Conservation (phyloP, 2,797 vertebrate species). For the Melanotaenia boesemani region DNA sequence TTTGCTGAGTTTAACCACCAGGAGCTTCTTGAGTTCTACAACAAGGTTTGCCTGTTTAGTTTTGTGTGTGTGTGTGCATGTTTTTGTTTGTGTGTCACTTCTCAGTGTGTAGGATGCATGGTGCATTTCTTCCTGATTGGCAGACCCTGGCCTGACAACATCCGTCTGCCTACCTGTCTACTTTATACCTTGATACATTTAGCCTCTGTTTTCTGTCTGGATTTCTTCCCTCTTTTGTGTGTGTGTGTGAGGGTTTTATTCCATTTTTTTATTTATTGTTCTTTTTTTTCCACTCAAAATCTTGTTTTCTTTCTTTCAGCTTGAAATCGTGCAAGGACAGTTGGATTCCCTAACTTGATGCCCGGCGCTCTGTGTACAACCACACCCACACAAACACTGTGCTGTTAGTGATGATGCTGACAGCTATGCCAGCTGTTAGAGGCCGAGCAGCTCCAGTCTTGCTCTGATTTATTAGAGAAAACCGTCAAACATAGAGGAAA, state of each 20-base stretch:
- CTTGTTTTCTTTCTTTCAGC: conserved; percentile 68
- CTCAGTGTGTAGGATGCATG: neutral
- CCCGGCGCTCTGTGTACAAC: conserved; percentile 34
- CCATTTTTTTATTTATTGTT: conserved; percentile 3
- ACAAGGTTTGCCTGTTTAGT: conserved; percentile 88
- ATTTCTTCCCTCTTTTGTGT: neutral
- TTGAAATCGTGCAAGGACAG: conserved; percentile 77
- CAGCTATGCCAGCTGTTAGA: conserved; percentile 53
- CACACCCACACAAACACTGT: conserved; percentile 33
- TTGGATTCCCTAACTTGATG: conserved; percentile 81
- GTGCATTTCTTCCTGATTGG: conserved; percentile 34
- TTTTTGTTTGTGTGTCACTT: neutral
- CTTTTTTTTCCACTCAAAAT: conserved; percentile 30
- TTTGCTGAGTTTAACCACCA: conserved; percentile 93
- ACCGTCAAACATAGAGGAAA: conserved; percentile 22
- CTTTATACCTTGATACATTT: conserved; percentile 22
- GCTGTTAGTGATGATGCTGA: conserved; percentile 52
- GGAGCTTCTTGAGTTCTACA: conserved; percentile 96
- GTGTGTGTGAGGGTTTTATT: neutral
- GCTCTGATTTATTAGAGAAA: conserved; percentile 47
- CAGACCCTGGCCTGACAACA: conserved; percentile 28
- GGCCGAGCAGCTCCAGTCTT: conserved; percentile 24
- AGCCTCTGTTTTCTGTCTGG: conserved; percentile 5
- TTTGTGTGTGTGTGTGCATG: neutral
- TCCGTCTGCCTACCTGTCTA: conserved; percentile 11